Conservation (phyloP, 2,888 invertebrate genomes). For the Pedicia rivosa region DNA sequence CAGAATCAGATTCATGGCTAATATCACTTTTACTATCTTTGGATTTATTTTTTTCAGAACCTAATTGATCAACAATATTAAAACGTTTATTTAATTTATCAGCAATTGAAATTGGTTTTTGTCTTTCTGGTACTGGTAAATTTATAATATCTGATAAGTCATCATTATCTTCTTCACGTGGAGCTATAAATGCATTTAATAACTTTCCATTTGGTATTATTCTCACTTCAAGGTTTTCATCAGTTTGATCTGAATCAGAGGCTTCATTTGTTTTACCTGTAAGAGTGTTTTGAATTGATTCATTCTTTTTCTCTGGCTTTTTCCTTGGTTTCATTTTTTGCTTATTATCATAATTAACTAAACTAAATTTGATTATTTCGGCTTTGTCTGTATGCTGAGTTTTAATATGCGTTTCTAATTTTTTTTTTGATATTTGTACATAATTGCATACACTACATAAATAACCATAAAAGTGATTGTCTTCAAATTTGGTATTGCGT, state of each 20-base stretch:
- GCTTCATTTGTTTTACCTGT: neutral
- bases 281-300: conserved; percentile 11
- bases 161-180: no score
- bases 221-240: neutral
- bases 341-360: neutral
- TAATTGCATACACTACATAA: conserved; percentile 59
- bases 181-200: no score
- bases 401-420: conserved; percentile 43
- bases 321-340: neutral
- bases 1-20: no score
- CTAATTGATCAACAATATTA: conserved; percentile 15
- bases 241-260: neutral
- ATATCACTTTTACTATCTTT: no score
- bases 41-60: no score
- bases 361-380: neutral
- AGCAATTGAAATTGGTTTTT: conserved; percentile 5
- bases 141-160: no score
- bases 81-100: conserved; percentile 16
- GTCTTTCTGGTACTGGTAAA: no score
- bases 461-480: conserved; percentile 31
- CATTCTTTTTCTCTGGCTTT: neutral
- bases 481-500: neutral
- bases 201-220: neutral
- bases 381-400: conserved; percentile 16
- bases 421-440: conserved; percentile 44